phyloP scores from a whole-genome alignment of 2,113 vertebrate genomes.

The Rhea pennata region DNA sequence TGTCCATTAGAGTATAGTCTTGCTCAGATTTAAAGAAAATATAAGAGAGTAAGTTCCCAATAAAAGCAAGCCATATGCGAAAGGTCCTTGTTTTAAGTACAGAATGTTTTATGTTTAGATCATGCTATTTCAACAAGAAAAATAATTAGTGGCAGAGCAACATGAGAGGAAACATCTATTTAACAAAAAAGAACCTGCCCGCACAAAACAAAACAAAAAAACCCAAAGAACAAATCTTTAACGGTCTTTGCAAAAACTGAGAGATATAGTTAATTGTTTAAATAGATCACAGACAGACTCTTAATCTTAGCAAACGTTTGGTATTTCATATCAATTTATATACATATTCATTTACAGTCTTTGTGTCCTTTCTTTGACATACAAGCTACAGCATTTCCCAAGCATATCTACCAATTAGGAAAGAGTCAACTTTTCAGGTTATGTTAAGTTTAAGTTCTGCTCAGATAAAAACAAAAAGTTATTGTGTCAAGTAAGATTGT shows the following conservation, averaged over 20 bases:
- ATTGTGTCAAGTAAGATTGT: constrained; percentile 5
- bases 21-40: background rate
- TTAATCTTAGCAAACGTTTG: background rate
- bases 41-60: background rate
- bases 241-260: background rate
- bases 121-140: constrained; percentile 20
- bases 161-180: background rate
- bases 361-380: background rate
- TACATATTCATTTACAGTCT: background rate
- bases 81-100: background rate
- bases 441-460: constrained; percentile 34
- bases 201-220: background rate
- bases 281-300: background rate
- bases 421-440: constrained; percentile 39
- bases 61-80: background rate
- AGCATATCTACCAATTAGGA: constrained; percentile 38
- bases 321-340: constrained; percentile 1
- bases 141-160: background rate
- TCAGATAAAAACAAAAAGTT: background rate
- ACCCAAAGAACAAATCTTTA: background rate
- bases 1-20: background rate
- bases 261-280: constrained; percentile 8
- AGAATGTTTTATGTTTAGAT: background rate
- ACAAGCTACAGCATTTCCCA: background rate
- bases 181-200: background rate